Evolutionary conservation across 2,113 vertebrate species (phyloP).

Genomic region (Etia nguti): DNA sequence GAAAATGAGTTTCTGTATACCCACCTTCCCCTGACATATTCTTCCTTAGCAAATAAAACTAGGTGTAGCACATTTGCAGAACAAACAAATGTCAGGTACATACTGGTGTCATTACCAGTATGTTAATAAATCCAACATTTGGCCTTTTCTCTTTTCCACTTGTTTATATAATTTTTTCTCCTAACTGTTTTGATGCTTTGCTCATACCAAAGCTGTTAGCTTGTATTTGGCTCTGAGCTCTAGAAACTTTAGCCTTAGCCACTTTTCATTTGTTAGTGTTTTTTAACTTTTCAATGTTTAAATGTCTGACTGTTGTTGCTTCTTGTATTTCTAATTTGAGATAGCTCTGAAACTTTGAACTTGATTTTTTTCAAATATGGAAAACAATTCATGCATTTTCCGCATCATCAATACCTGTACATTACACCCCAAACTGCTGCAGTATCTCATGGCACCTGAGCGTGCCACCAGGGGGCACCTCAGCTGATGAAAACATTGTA

Average conservation of each 20-base stretch:
- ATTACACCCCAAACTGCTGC: neutral
- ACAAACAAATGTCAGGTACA: neutral
- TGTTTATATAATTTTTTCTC: neutral
- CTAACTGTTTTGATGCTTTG: neutral
- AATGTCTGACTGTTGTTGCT: neutral
- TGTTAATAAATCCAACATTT: neutral
- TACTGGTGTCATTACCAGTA: neutral
- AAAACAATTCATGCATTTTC: neutral
- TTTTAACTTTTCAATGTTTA: neutral
- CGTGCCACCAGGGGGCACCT: neutral
- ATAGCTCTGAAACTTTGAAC: neutral
- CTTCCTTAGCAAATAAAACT: neutral
- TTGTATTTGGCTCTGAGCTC: neutral
- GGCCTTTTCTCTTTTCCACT: neutral
- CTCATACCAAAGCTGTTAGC: neutral
- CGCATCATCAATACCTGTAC: neutral
- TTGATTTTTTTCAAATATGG: neutral
- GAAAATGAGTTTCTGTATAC: neutral
- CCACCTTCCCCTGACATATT: neutral
- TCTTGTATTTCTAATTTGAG: no score
- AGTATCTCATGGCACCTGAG: neutral
- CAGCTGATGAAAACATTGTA: neutral
- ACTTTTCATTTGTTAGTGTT: neutral
- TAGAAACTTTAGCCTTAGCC: neutral
- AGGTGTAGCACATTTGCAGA: neutral